Evolutionary conservation across 2,888 invertebrate genomes (phyloP).

Genomic region (Mycalesis mineus): DNA sequence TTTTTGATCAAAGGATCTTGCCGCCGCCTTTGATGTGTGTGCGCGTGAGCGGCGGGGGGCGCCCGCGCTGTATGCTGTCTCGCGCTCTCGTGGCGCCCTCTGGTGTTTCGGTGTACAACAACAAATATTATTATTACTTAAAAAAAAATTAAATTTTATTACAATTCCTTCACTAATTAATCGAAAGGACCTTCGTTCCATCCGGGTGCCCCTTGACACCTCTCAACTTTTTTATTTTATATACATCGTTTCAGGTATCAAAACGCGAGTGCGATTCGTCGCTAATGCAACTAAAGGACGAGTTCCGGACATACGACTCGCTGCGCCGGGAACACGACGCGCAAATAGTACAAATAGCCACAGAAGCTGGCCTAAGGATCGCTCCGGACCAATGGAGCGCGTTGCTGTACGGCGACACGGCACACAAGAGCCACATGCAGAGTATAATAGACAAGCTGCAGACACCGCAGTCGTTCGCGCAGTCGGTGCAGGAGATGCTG

Average conservation of each 20-base stretch:
- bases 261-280: slow-evolving; percentile 98
- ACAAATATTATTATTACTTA: no score
- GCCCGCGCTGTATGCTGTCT: no score
- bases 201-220: no score
- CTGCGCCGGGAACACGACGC: slow-evolving; percentile 97
- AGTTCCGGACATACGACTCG: slow-evolving; percentile 96
- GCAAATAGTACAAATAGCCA: slow-evolving; percentile 98
- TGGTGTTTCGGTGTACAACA: no score
- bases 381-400: slow-evolving; percentile 99
- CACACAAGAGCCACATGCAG: slow-evolving; percentile 99
- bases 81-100: no score
- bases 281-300: slow-evolving; percentile 97
- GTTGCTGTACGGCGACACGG: slow-evolving; percentile 94
- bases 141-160: no score
- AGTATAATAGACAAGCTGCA: slow-evolving; percentile 90
- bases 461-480: slow-evolving; percentile 94
- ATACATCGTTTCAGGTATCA: slow-evolving; percentile 87
- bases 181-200: no score
- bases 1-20: no score
- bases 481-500: slow-evolving; percentile 93
- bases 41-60: no score
- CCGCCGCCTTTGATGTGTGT: no score
- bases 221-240: no score
- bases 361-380: slow-evolving; percentile 96
- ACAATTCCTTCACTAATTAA: no score